These are phyloP conservation scores for Melitaea athalia DNA, from an alignment of 2,888 invertebrate genomes.

Conservation along the genomic window DNA sequence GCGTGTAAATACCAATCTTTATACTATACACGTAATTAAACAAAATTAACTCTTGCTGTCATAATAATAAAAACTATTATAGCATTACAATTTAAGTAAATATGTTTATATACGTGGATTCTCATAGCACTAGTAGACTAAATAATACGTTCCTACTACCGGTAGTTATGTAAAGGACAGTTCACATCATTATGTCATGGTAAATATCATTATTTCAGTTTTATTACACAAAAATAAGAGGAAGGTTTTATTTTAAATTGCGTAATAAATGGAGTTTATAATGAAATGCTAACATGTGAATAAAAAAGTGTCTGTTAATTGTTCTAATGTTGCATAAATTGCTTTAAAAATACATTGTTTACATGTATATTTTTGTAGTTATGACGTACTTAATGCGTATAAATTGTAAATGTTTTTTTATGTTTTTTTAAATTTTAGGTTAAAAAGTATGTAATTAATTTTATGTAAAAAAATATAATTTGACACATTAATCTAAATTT, in stretches of 20 bases:
- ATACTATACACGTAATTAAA: conserved; percentile 18
- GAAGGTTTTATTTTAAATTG: background rate
- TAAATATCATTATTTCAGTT: background rate
- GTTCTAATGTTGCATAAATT: background rate
- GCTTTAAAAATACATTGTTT: background rate
- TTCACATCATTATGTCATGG: conserved; percentile 24
- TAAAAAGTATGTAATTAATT: no score
- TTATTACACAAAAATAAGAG: background rate
- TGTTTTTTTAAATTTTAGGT: no score
- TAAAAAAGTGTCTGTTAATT: background rate
- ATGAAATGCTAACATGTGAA: conserved; percentile 5
- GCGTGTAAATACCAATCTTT: conserved; percentile 49
- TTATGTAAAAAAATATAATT: no score
- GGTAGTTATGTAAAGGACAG: conserved; percentile 26
- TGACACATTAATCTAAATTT: no score
- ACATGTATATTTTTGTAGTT: conserved; percentile 4
- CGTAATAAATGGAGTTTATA: background rate
- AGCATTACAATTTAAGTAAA: conserved; percentile 4
- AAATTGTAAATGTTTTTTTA: background rate
- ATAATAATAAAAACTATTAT: conserved; percentile 11
- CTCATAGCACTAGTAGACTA: conserved; percentile 23
- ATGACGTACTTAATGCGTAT: background rate
- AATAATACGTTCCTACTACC: conserved; percentile 20
- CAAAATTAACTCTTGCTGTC: conserved; percentile 15
- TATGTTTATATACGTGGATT: conserved; percentile 18